A percentile compares a stretch with the other conserved stretches of the same genome.
phyloP scores from a whole-genome alignment of 2,888 invertebrate species.

The Mylabris sibirica region DNA sequence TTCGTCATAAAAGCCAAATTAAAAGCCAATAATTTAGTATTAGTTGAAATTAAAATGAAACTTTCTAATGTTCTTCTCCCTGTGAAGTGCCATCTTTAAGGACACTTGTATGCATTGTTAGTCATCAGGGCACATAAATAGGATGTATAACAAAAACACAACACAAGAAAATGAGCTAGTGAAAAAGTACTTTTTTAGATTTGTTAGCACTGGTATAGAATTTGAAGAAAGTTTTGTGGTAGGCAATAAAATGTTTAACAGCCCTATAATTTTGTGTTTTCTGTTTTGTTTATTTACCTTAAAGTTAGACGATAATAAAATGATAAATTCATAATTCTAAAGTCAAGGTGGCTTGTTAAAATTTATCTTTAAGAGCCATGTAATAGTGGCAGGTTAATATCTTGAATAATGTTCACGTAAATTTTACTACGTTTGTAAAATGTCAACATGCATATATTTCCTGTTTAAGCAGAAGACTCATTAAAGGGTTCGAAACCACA shows the following conservation, averaged over 20 bases:
- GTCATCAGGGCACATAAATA: too few relatives aligned
- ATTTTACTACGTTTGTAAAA: slow-evolving; percentile 2
- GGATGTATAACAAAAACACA: too few relatives aligned
- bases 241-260: background rate
- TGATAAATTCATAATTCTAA: background rate
- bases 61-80: too few relatives aligned
- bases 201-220: background rate
- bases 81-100: too few relatives aligned
- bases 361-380: background rate
- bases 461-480: slow-evolving; percentile 16
- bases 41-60: too few relatives aligned
- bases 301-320: background rate
- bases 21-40: too few relatives aligned
- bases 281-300: background rate
- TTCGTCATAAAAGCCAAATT: too few relatives aligned
- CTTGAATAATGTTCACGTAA: slow-evolving; percentile 9
- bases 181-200: too few relatives aligned
- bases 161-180: too few relatives aligned
- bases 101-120: too few relatives aligned
- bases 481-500: slow-evolving; percentile 25
- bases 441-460: slow-evolving; percentile 18
- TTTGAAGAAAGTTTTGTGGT: background rate
- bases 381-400: slow-evolving; percentile 16
- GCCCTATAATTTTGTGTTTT: background rate
- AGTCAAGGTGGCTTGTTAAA: background rate